A percentile compares a stretch with the other conserved stretches of the same genome.
Evolutionary conservation across 2,888 invertebrate genomes (phyloP).

Genomic region (Ecliptopera silaceata): DNA sequence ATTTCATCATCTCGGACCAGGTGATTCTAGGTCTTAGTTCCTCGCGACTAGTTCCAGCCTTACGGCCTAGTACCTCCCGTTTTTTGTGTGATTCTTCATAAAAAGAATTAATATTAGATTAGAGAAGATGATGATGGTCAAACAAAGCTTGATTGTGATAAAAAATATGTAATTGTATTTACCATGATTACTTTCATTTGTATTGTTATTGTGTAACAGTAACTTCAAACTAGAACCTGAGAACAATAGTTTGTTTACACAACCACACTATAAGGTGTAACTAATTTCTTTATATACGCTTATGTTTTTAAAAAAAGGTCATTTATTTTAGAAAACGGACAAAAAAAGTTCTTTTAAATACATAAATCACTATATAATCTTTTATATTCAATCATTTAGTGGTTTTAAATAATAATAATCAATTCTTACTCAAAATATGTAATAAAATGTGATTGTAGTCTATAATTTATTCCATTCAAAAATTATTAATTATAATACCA

Average conservation of each 20-base stretch:
- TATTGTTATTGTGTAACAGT: constrained; percentile 11
- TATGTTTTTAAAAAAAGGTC: constrained; percentile 15
- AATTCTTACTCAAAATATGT: no score
- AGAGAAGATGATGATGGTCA: background rate
- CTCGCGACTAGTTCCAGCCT: no score
- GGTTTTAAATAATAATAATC: no score
- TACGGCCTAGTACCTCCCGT: no score
- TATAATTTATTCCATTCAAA: background rate
- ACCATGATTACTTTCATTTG: constrained; percentile 9
- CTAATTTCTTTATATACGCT: constrained; percentile 17
- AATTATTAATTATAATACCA: background rate
- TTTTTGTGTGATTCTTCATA: no score
- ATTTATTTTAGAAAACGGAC: background rate
- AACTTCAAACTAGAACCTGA: constrained; percentile 13
- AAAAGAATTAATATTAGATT: no score
- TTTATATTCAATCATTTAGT: no score
- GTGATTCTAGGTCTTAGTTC: no score
- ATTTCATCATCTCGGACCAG: no score
- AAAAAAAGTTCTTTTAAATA: background rate
- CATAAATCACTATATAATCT: no score
- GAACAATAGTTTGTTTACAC: constrained; percentile 27
- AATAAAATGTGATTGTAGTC: no score
- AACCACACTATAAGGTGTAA: constrained; percentile 20
- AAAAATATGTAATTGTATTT: background rate
- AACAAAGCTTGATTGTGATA: background rate